phyloP scores from a whole-genome alignment of 2,888 invertebrate genomes.

The Norana najaformis region DNA sequence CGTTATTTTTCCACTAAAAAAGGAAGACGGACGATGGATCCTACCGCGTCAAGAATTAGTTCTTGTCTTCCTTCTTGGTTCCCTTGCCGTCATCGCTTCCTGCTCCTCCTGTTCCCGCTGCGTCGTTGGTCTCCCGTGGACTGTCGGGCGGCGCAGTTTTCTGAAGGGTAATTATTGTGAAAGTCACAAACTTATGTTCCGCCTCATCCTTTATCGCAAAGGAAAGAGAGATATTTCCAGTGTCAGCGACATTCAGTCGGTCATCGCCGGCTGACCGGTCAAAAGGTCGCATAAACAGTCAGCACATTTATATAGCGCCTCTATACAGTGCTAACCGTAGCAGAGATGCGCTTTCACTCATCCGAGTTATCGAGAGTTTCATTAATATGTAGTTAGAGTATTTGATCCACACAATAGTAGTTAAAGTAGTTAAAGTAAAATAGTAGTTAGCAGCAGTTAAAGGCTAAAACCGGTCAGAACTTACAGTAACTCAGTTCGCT shows the following conservation, averaged over 20 bases:
- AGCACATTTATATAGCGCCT: not conserved
- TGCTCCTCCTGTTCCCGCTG: conserved; percentile 27
- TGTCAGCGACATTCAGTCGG: not conserved
- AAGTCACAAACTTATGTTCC: conserved; percentile 23
- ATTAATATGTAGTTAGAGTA: too few relatives aligned
- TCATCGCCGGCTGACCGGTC: not conserved
- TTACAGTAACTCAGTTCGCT: too few relatives aligned
- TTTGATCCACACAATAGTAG: too few relatives aligned
- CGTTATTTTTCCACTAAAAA: not conserved
- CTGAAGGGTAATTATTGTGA: conserved; percentile 21
- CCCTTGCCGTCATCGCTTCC: conserved; percentile 1
- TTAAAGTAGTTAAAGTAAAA: too few relatives aligned
- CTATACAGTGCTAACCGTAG: not conserved
- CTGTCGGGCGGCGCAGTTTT: not conserved
- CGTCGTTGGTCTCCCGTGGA: conserved; percentile 22
- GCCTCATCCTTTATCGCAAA: conserved; percentile 20
- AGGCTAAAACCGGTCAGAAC: not conserved
- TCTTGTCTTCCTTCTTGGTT: conserved; percentile 25
- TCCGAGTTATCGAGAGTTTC: not conserved
- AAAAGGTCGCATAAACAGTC: not conserved
- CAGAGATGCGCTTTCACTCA: not conserved
- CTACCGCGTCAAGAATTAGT: not conserved
- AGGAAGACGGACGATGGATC: not conserved
- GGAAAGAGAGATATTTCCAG: too few relatives aligned
- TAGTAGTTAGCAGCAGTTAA: not conserved